A percentile compares a stretch with the other conserved stretches of the same genome.
These are phyloP conservation scores for Eriocheir sinensis DNA, from an alignment of 1,140 invertebrate species.

Conservation along the genomic window DNA sequence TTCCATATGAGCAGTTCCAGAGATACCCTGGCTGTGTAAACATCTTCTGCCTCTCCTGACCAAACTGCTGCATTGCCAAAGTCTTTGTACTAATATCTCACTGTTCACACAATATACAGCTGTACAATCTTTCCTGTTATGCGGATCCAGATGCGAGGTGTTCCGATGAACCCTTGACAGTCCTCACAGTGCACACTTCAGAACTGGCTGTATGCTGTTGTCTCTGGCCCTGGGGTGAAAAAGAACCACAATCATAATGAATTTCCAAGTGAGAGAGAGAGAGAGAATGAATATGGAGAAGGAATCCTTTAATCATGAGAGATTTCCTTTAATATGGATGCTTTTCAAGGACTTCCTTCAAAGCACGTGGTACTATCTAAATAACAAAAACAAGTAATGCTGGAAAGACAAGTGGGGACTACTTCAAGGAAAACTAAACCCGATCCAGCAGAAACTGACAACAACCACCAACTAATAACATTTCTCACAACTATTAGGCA, in stretches of 20 bases:
- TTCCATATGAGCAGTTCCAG: neutral
- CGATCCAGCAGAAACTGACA: too few species aligned
- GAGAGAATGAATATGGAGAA: neutral
- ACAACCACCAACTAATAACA: too few species aligned
- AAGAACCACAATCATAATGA: neutral
- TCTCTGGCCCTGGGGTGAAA: conserved; percentile 20
- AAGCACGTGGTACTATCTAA: too few species aligned
- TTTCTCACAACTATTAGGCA: too few species aligned
- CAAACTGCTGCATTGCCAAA: neutral
- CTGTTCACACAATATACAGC: conserved; percentile 15
- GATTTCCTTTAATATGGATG: neutral
- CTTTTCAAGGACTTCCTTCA: neutral
- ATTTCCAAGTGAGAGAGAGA: neutral
- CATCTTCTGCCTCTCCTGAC: neutral
- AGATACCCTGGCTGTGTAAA: neutral
- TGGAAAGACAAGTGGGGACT: too few species aligned
- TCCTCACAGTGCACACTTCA: neutral
- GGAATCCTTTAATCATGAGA: neutral
- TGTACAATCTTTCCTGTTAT: conserved; percentile 47
- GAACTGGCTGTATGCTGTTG: conserved; percentile 44
- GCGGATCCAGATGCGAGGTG: conserved; percentile 43
- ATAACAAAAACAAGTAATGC: neutral
- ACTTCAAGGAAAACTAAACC: too few species aligned
- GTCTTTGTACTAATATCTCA: conserved; percentile 48
- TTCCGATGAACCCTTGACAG: neutral